Base-by-base conservation (phyloP, 2,113 vertebrate species). In the Gopherus evgoodei region DNA sequence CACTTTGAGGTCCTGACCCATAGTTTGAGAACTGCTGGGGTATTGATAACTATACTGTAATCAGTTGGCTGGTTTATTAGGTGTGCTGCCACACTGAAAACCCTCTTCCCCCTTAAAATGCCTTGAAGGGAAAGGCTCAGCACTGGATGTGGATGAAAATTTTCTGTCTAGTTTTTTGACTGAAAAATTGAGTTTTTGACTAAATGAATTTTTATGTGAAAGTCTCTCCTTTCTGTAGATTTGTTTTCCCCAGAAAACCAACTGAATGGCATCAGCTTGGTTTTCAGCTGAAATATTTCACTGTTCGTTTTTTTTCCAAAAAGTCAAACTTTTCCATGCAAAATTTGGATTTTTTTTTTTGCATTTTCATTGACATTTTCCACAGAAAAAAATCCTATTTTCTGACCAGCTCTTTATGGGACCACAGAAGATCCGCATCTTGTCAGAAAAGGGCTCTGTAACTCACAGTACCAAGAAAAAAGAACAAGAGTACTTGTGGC, bases 231-330 rank as follows among this genome's bases (percentile, higher is more conserved):
- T 35, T 35, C 88, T 44, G 21, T 27, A 76, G 47, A 38, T 82
- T 83, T 95, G 82, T 79, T 89, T 4, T 80, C 93, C 31, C 86
- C 24, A 54, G 12, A 92, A 93, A 93, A 42, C 22, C 22, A 84
- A 24, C 81, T 84, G 25, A 47, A 78, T 47, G 22, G 44, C 27
- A 78, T 47, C 44, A 29, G 27, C 47, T 78, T 47, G 3, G 42
- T 27, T 47, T 78, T 78, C 42, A 47, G 11, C 42, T 47, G 42
- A 44, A 78, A 90, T 92, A 84, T 49, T 38, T 93, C 14, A 1
- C 3, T 56, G 5, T 44, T 27, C 31, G 38, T n/a, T 47, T 83
- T 65, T 95, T 88, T 94, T 4, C n/a, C 78, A 92, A 13, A 56
- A 89, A 90, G 17, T 85, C 2, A 2, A 59, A 29, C 3, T 83